Percentiles rank a stretch among this genome's conserved stretches.
These are phyloP conservation scores for Caenorhabditis sp. DNA, from an alignment of 2,888 invertebrate genomes.

Conservation along the genomic window DNA sequence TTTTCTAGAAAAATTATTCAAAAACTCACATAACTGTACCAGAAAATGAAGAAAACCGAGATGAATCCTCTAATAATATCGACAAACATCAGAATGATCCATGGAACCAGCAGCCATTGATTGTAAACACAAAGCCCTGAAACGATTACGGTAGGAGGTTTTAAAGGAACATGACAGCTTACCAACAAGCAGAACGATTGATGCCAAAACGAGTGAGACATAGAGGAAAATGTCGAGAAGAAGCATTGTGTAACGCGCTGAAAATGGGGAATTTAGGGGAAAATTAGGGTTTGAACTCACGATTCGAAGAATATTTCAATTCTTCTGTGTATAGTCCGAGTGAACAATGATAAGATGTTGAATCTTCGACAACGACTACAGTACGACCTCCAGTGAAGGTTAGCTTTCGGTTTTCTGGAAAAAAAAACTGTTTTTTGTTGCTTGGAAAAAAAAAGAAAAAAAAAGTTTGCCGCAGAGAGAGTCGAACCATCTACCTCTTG, in stretches of 20 bases:
- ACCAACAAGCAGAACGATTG: slow-evolving; percentile 63
- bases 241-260: slow-evolving; percentile 60
- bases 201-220: slow-evolving; percentile 61
- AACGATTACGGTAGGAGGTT: background rate
- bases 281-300: background rate
- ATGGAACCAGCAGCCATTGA: slow-evolving; percentile 66
- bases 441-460: slow-evolving; percentile 8
- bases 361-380: slow-evolving; percentile 66
- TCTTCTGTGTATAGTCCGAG: slow-evolving; percentile 70
- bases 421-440: slow-evolving; percentile 17
- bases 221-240: slow-evolving; percentile 64
- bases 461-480: no score
- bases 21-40: slow-evolving; percentile 60
- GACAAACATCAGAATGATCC: slow-evolving; percentile 67
- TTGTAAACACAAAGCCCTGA: slow-evolving; percentile 55
- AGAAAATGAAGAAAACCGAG: slow-evolving; percentile 69
- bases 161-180: background rate
- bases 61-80: slow-evolving; percentile 69
- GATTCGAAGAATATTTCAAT: slow-evolving; percentile 58
- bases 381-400: slow-evolving; percentile 59
- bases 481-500: no score
- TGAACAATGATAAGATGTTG: slow-evolving; percentile 69
- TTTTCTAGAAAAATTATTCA: background rate
- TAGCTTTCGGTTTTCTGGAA: slow-evolving; percentile 61
- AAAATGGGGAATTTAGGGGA: no score